phyloP scores from a whole-genome alignment of 2,113 vertebrate species.

The Austrofundulus limnaeus region DNA sequence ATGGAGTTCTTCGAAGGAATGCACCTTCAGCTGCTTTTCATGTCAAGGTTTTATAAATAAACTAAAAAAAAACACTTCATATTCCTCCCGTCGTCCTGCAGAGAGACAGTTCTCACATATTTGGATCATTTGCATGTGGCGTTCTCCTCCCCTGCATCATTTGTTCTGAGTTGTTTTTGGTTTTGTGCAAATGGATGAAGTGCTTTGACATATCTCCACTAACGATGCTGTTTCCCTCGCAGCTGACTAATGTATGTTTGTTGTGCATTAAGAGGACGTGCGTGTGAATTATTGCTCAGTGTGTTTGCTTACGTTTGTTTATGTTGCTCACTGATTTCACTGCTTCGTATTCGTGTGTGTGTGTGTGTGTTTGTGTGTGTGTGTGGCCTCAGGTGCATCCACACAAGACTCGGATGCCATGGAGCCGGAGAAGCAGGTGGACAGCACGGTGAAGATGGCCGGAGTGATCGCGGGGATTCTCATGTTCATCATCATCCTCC shows the following conservation, averaged over 20 bases:
- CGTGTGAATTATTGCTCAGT: not conserved
- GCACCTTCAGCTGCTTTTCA: too few species aligned
- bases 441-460: constrained; percentile 94
- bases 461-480: constrained; percentile 94
- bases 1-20: too few species aligned
- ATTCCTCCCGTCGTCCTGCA: too few species aligned
- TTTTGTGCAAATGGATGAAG: constrained; percentile 12
- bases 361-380: constrained; percentile 29
- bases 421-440: constrained; percentile 96
- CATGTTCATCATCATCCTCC: constrained; percentile 96
- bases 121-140: not conserved
- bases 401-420: constrained; percentile 94
- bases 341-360: too few species aligned
- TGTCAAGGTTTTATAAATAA: too few species aligned
- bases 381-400: constrained; percentile 84
- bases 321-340: too few species aligned
- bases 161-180: not conserved
- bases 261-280: not conserved
- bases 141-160: not conserved
- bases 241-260: not conserved
- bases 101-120: not conserved
- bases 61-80: too few species aligned
- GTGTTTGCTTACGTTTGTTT: too few species aligned
- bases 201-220: constrained; percentile 30
- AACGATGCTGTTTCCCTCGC: constrained; percentile 7